Percentiles rank a stretch among this genome's conserved stretches.
These are phyloP conservation scores for Otocyon megalotis DNA, from an alignment of 2,113 vertebrate genomes.

Conservation along the genomic window DNA sequence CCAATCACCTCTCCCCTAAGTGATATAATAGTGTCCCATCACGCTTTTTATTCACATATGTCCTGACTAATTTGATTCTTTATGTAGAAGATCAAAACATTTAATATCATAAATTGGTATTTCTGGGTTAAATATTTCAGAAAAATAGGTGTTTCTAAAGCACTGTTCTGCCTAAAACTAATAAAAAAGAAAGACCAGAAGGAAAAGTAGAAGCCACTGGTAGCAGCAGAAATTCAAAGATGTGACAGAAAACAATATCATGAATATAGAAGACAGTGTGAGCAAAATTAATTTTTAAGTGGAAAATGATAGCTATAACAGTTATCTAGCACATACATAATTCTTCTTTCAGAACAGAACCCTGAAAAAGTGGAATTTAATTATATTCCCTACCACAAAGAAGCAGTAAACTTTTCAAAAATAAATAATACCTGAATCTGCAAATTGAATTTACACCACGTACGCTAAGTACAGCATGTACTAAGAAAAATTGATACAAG, in stretches of 20 bases:
- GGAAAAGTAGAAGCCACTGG: neutral
- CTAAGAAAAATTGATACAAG: neutral
- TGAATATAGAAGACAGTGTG: neutral
- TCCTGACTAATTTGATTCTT: constrained; percentile 27
- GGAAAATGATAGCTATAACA: constrained; percentile 7
- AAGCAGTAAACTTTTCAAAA: constrained; percentile 42
- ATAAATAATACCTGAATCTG: neutral
- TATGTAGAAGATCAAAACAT: neutral
- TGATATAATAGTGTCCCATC: neutral
- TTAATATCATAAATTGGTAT: neutral
- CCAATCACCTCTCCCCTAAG: neutral
- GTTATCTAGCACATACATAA: neutral
- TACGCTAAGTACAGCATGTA: neutral
- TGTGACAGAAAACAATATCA: neutral
- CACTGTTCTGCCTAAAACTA: neutral
- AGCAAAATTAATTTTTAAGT: constrained; percentile 1
- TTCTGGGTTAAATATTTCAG: neutral
- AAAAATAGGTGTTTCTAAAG: neutral
- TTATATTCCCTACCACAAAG: neutral
- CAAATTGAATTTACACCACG: neutral
- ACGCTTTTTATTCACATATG: neutral
- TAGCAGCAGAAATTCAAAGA: constrained; percentile 24
- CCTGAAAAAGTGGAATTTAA: neutral
- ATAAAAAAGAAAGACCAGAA: neutral
- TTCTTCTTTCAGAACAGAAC: constrained; percentile 18